phyloP scores from a whole-genome alignment of 2,888 invertebrate genomes.

The Oxytorus armatus region DNA sequence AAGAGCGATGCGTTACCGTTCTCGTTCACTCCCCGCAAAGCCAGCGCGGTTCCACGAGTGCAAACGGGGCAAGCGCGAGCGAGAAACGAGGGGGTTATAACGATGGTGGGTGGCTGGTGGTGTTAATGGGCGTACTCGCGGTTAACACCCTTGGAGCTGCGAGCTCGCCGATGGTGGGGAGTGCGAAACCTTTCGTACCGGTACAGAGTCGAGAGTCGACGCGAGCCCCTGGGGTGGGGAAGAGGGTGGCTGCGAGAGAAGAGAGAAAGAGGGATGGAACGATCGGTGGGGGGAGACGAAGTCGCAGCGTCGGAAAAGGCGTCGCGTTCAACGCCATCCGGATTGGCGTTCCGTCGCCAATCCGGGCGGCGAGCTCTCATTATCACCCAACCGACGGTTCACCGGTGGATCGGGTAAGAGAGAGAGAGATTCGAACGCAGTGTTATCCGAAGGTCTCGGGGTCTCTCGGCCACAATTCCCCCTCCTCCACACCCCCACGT shows the following conservation, averaged over 20 bases:
- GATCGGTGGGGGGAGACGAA: conserved; percentile 61
- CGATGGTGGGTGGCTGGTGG: conserved; percentile 75
- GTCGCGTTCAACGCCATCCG: conserved; percentile 84
- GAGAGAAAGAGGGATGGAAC: conserved; percentile 55
- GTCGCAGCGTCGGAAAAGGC: conserved; percentile 85
- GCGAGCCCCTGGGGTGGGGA: conserved; percentile 44
- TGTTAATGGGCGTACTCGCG: conserved; percentile 84
- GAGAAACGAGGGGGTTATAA: conserved; percentile 39
- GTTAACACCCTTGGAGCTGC: conserved; percentile 82
- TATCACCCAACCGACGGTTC: conserved; percentile 81
- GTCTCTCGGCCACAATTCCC: conserved; percentile 3
- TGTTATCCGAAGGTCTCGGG: conserved; percentile 28
- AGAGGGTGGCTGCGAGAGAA: conserved; percentile 31
- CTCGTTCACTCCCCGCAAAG: conserved; percentile 12
- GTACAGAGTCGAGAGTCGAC: conserved; percentile 46
- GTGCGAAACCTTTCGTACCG: conserved; percentile 60
- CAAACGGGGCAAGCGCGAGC: conserved; percentile 52
- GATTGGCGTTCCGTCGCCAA: conserved; percentile 85
- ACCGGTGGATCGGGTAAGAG: conserved; percentile 79
- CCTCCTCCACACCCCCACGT: conserved; percentile 33
- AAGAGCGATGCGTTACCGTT: conserved; percentile 27
- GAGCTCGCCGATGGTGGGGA: conserved; percentile 63
- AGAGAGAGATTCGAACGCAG: conserved; percentile 39
- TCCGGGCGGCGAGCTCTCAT: conserved; percentile 83
- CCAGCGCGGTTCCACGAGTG: conserved; percentile 18